Evolutionary conservation across 2,797 vertebrate species (phyloP).

Genomic region (Bradypodion ventrale): DNA sequence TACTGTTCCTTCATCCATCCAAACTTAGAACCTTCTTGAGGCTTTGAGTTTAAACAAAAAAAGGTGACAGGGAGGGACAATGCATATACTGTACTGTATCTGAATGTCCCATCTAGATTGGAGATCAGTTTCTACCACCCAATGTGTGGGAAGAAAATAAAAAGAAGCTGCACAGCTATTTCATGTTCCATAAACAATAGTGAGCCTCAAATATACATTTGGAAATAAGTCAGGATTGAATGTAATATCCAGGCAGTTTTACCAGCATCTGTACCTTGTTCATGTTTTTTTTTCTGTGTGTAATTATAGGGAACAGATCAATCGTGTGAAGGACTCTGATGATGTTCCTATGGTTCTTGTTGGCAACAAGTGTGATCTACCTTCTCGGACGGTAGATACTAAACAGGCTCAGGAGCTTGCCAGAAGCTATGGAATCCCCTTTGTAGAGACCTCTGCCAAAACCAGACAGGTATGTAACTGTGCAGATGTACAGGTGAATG

Average conservation of each 20-base stretch:
- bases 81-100: too few relatives aligned
- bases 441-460: constrained; percentile 69
- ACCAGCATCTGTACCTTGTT: too few relatives aligned
- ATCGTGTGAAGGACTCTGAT: constrained; percentile 67
- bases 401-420: constrained; percentile 66
- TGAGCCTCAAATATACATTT: neutral
- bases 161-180: neutral
- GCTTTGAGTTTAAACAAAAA: neutral
- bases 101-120: neutral
- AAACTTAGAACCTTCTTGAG: neutral
- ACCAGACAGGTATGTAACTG: constrained; percentile 58
- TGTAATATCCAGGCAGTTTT: neutral
- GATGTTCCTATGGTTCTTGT: constrained; percentile 68
- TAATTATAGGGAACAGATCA: constrained; percentile 62
- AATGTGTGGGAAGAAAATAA: neutral
- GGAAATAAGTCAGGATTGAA: neutral
- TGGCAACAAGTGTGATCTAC: constrained; percentile 69
- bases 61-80: neutral
- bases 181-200: neutral
- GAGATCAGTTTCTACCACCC: neutral
- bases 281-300: neutral
- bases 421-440: constrained; percentile 65
- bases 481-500: neutral
- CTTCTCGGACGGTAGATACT: constrained; percentile 66
- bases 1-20: neutral